Evolutionary conservation across 1,140 invertebrate genomes (phyloP).

Genomic region (Aphelinus certus): DNA sequence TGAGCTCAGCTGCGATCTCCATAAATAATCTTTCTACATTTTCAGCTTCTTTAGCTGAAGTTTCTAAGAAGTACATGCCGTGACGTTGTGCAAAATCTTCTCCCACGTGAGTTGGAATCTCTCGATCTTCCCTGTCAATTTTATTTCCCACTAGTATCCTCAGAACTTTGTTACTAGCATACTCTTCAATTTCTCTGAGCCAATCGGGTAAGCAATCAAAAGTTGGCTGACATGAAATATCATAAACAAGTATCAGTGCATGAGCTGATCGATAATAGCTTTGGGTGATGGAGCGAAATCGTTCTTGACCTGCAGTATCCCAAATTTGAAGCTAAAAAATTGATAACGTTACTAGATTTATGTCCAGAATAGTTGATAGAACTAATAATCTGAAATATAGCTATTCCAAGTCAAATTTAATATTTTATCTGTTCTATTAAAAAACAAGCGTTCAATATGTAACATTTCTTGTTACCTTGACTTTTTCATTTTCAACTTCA

Average conservation of each 20-base stretch:
- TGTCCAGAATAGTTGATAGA: neutral
- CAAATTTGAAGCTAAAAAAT: slow-evolving; percentile 91
- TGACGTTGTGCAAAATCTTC: slow-evolving; percentile 95
- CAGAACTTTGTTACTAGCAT: slow-evolving; percentile 93
- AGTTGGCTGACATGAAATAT: slow-evolving; percentile 96
- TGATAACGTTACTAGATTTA: slow-evolving; percentile 9
- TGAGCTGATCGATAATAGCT: slow-evolving; percentile 98
- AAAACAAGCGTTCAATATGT: neutral
- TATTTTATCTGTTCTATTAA: neutral
- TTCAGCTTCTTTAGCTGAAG: slow-evolving; percentile 96
- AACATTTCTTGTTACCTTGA: slow-evolving; percentile 79
- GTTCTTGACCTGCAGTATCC: slow-evolving; percentile 97
- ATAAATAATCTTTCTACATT: slow-evolving; percentile 97
- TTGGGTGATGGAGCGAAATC: slow-evolving; percentile 97
- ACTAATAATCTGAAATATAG: neutral
- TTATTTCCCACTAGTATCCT: slow-evolving; percentile 95
- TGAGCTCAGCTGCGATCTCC: slow-evolving; percentile 93
- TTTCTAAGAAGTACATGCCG: slow-evolving; percentile 98
- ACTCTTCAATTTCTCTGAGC: slow-evolving; percentile 96
- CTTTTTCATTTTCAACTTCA: slow-evolving; percentile 97
- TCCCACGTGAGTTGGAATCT: slow-evolving; percentile 94
- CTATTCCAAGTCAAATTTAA: neutral
- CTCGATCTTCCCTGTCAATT: slow-evolving; percentile 93
- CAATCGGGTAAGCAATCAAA: slow-evolving; percentile 96
- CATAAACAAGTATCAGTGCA: slow-evolving; percentile 96